Base-by-base conservation (phyloP, 2,797 vertebrate genomes). In the Spinibarbus caldwelli region DNA sequence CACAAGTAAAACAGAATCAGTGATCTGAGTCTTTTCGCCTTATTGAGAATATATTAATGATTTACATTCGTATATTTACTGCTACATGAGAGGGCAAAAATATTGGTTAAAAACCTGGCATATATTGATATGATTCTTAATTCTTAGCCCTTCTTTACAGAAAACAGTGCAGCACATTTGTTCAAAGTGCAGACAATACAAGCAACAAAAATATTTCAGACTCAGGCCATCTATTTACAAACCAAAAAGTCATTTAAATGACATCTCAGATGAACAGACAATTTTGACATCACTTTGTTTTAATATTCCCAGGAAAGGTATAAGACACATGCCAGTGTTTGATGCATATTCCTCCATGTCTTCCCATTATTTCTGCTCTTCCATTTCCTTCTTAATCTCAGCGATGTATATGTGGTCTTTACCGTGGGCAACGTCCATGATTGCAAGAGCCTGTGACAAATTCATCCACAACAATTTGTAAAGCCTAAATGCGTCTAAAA, bases 401-500 rank as follows among this genome's bases (percentile, higher is more conserved):
- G 95, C 95, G 91, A 99, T 94, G 93, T 99, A 99, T 64, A 96
- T 95, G 89, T 99, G 98, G 91, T 99, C 97, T 89, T 97, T 97
- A 88, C 98, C 98, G 38, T 99, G 97, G 80, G 96, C 97, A 78
- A 99, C 94, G 90, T 98, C 97, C 98, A 99, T 99, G 94, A 99
- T 97, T 64, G 95, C 96, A 29, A 98, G 85, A 77, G 98, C 98
- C 98, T 99, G 83, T 82, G 73, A 89, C 9, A 23, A 86, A 84
- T 83, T 5, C 0, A 15, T 31, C 26, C 34, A 85, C 8, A 59
- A 80, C 5, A 67, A 72, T 67, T 54, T 59, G 19, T 78, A 10
- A 79, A 77, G 34, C 41, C 4, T 6, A 47, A 5, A 75, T 34
- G 10, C 1, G 0, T 34, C 14, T 3, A 8, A 72, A 54, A 23